Base-by-base conservation (phyloP, 2,113 vertebrate genomes). In the Hystrix cristata region DNA sequence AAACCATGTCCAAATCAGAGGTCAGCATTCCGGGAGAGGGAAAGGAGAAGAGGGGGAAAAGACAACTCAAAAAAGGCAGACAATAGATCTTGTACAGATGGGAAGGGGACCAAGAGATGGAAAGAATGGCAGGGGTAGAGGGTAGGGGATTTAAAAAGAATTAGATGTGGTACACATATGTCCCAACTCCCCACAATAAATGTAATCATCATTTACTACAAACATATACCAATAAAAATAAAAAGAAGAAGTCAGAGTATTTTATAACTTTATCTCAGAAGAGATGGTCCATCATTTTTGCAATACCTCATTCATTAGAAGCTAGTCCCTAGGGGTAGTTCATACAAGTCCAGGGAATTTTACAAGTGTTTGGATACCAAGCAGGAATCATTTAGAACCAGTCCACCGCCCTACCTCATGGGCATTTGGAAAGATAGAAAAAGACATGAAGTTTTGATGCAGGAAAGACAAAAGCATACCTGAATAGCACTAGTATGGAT, bases 391-490 rank as follows among this genome's bases (percentile, higher is more conserved):
- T 1, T 96, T 34, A 94, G 46, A 94, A 81, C 69, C 16, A 81
- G 60, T 7, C 21, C 76, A 55, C 3, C 1, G 4, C 2, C 9
- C 3, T 25, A 72, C 1, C 8, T 64, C 14, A 67, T 0, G 72
- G 3, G 18, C 18, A 76, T 84, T 84, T n/a, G 81, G 55, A 90
- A 95, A 87, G 31, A 12, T 31, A 34, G 60, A 64, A 90, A 91
- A 91, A 5, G 16, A n/a, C 64, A 80, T 62, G 25, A 87, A 84
- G 48, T 43, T n/a, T 10, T 51, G 2, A 60, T 48, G 57, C 71
- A 31, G 59, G 31, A 92, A 79, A 87, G 21, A 81, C 0, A 87
- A 91, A 81, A 43, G 3, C 8, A 67, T 11, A 62, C 3, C 8
- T 79, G 46, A 95, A 38, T 48, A 80, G 65, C 16, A 67, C 8